phyloP scores from a whole-genome alignment of 2,888 invertebrate genomes.

The Lumbricus terrestris region DNA sequence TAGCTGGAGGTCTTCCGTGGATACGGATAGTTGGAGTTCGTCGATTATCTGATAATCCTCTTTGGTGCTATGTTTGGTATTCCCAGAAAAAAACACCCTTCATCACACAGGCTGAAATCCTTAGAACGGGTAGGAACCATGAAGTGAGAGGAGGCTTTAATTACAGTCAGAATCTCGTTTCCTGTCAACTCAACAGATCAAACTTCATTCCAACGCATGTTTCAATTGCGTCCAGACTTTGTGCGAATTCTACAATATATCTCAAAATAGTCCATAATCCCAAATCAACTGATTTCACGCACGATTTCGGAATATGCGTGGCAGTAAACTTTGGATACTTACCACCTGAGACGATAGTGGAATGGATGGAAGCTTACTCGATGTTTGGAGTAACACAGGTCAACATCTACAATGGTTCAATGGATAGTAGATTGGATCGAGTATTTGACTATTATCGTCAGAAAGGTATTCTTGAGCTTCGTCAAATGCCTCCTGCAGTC shows the following conservation, averaged over 20 bases:
- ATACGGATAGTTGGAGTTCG: conserved; percentile 26
- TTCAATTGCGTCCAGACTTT: not conserved
- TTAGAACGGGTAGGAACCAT: not conserved
- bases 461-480: conserved; percentile 26
- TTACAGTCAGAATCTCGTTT: not conserved
- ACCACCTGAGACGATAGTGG: conserved; percentile 25
- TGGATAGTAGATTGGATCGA: conserved; percentile 17
- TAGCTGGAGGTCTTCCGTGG: conserved; percentile 23
- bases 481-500: conserved; percentile 35
- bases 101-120: not conserved
- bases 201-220: not conserved
- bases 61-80: not conserved
- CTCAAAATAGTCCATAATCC: not conserved
- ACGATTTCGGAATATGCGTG: not conserved
- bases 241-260: not conserved
- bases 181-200: not conserved
- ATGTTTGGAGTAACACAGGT: conserved; percentile 37
- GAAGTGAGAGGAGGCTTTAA: not conserved
- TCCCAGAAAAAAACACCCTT: not conserved
- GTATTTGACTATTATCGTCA: conserved; percentile 31
- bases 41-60: not conserved
- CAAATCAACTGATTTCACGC: not conserved
- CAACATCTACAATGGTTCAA: conserved; percentile 35
- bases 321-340: not conserved
- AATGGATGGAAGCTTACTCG: conserved; percentile 37